Evolutionary conservation across 2,888 invertebrate species (phyloP).

Genomic region (Hartigia nigra): DNA sequence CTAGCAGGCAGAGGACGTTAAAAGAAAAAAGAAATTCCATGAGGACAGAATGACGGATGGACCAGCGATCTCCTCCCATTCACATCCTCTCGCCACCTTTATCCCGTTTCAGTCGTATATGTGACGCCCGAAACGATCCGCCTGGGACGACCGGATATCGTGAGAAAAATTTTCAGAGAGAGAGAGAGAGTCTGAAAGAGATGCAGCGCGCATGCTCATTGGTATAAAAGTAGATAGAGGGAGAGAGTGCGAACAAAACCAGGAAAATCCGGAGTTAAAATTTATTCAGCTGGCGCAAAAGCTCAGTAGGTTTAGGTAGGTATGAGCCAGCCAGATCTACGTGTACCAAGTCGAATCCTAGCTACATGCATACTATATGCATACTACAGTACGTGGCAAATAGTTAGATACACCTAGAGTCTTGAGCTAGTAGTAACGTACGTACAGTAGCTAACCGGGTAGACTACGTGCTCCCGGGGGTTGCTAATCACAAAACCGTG

Average conservation of each 20-base stretch:
- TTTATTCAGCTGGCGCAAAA: background rate
- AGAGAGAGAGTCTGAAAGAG: background rate
- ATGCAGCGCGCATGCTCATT: no score
- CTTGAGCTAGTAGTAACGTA: background rate
- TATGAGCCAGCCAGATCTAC: background rate
- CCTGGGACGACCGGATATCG: background rate
- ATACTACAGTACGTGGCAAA: background rate
- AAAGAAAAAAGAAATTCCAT: conserved; percentile 10
- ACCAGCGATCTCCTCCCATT: conserved; percentile 41
- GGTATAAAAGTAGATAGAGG: no score
- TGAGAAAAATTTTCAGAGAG: background rate
- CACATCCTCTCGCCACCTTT: conserved; percentile 37
- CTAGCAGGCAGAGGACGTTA: conserved; percentile 2
- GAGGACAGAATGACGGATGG: conserved; percentile 44
- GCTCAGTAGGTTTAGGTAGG: background rate
- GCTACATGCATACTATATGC: background rate
- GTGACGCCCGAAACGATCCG: conserved; percentile 2
- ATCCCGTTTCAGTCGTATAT: conserved; percentile 15
- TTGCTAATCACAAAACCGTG: conserved; percentile 4
- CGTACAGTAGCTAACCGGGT: background rate
- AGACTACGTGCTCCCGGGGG: background rate
- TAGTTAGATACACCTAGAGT: background rate
- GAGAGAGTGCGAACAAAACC: background rate
- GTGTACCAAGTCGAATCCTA: background rate
- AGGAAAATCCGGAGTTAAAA: background rate